These are phyloP conservation scores for Poicephalus gulielmi DNA, from an alignment of 2,113 vertebrate species.

Conservation along the genomic window DNA sequence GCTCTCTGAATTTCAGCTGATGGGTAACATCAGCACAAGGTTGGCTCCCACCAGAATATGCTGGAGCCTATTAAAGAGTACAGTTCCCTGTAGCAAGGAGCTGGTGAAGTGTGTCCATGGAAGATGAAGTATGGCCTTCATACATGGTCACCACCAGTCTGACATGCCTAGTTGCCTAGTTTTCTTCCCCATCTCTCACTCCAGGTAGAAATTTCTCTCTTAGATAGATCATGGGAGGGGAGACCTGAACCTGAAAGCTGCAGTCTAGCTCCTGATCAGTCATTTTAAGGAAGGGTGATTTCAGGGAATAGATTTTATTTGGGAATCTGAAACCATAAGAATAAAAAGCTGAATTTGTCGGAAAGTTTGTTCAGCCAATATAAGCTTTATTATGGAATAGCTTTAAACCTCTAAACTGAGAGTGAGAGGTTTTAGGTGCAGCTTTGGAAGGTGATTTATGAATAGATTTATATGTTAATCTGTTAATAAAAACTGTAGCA, in stretches of 20 bases:
- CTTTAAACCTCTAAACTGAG: conserved; percentile 36
- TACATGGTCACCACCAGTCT: not conserved
- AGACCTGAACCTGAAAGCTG: not conserved
- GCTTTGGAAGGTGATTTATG: conserved; percentile 58
- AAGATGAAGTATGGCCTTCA: not conserved
- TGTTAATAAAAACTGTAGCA: conserved; percentile 67
- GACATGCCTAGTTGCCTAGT: not conserved
- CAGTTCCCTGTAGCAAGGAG: not conserved
- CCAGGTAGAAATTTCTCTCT: not conserved
- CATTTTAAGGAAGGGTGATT: not conserved
- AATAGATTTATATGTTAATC: conserved; percentile 70
- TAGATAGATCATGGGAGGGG: not conserved
- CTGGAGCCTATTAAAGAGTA: not conserved
- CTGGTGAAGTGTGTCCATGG: not conserved
- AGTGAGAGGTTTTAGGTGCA: conserved; percentile 36
- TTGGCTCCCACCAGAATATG: not conserved
- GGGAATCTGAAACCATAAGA: not conserved
- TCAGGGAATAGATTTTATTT: not conserved
- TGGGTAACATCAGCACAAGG: not conserved
- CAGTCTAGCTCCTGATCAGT: not conserved
- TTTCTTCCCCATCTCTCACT: not conserved
- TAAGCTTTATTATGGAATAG: conserved; percentile 32
- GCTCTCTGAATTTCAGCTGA: not conserved
- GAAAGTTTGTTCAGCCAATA: conserved; percentile 40
- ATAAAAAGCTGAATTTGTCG: conserved; percentile 39